phyloP scores from a whole-genome alignment of 2,797 vertebrate genomes.

The Notamacropus eugenii region DNA sequence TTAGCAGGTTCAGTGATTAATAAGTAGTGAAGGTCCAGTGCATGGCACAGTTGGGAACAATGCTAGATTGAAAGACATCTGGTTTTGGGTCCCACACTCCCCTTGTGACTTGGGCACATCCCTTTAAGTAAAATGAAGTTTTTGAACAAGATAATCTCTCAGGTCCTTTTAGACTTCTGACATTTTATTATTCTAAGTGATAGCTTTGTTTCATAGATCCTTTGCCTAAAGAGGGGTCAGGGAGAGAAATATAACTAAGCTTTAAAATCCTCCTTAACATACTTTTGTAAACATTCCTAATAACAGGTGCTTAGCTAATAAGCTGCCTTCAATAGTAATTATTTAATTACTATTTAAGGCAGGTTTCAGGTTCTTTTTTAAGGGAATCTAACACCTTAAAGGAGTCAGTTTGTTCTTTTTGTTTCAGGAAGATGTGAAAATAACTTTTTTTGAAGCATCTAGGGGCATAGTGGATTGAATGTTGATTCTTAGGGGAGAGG shows the following conservation, averaged over 20 bases:
- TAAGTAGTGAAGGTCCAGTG: not conserved
- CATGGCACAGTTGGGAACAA: not conserved
- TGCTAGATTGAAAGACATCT: not conserved
- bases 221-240: not conserved
- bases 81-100: not conserved
- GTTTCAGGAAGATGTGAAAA: not conserved
- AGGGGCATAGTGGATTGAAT: not conserved
- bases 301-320: not conserved
- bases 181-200: not conserved
- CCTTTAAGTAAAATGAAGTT: not conserved
- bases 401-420: not conserved
- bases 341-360: too few species aligned
- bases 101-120: not conserved
- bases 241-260: not conserved
- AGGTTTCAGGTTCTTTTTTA: not conserved
- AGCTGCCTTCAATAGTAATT: not conserved
- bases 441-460: not conserved
- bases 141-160: not conserved
- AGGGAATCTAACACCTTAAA: not conserved
- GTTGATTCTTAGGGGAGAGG: not conserved
- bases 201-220: not conserved
- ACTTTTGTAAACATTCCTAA: not conserved
- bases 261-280: constrained; percentile 17
- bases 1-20: not conserved
- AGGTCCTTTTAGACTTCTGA: not conserved